Percentiles rank a stretch among this genome's conserved stretches.
phyloP scores from a whole-genome alignment of 2,797 vertebrate genomes.

The Phrynocephalus vlangalii region DNA sequence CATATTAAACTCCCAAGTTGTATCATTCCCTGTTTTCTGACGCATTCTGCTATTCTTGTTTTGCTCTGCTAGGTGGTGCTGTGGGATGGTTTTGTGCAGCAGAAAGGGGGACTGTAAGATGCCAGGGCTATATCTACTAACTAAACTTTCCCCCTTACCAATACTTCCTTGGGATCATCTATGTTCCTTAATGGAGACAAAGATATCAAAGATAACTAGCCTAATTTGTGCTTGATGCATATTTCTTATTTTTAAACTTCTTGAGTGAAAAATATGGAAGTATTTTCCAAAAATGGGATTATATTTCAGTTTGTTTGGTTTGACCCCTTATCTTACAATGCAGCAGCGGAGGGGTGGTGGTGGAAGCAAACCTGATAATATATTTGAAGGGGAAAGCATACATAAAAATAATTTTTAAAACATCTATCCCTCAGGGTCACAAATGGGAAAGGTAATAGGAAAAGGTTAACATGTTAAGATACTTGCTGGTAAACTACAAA shows the following conservation, averaged over 20 bases:
- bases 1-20: rapidly evolving
- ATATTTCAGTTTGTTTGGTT: not conserved
- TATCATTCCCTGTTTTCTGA: not conserved
- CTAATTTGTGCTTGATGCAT: not conserved
- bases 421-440: too few relatives aligned
- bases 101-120: not conserved
- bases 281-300: not conserved
- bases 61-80: slow-evolving; percentile 70
- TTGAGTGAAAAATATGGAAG: not conserved
- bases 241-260: not conserved
- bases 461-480: too few relatives aligned
- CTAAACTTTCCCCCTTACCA: not conserved
- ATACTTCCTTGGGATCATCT: too few relatives aligned
- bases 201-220: not conserved
- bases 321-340: too few relatives aligned
- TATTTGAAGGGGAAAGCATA: too few relatives aligned
- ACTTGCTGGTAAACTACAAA: too few relatives aligned
- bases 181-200: not conserved
- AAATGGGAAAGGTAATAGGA: too few relatives aligned
- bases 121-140: not conserved
- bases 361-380: too few relatives aligned
- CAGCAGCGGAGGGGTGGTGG: too few relatives aligned
- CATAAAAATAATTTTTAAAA: too few relatives aligned
- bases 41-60: not conserved
- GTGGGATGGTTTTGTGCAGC: slow-evolving; percentile 55